Evolutionary conservation across 2,888 invertebrate species (phyloP).

Genomic region (Netelia inedita): DNA sequence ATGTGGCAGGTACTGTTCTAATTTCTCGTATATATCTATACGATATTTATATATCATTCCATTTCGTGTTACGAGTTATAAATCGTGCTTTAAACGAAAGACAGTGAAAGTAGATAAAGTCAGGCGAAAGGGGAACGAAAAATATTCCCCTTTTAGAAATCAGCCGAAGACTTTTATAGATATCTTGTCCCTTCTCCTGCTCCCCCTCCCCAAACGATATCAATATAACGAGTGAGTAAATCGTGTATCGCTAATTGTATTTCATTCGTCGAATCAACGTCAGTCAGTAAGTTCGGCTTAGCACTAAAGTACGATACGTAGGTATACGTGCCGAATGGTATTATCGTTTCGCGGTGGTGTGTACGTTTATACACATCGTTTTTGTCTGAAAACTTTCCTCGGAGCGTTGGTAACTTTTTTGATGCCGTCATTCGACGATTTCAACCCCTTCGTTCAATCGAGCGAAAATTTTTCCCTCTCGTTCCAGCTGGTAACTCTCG

Average conservation of each 20-base stretch:
- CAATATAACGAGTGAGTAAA: conserved; percentile 52
- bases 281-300: conserved; percentile 57
- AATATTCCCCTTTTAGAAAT: conserved; percentile 62
- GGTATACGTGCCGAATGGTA: not conserved
- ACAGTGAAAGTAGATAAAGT: conserved; percentile 54
- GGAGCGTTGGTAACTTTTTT: conserved; percentile 51
- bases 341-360: conserved; percentile 11
- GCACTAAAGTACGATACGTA: not conserved
- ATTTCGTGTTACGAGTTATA: conserved; percentile 64
- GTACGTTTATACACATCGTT: conserved; percentile 32
- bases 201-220: conserved; percentile 41
- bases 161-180: not conserved
- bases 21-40: conserved; percentile 19
- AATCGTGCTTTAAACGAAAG: conserved; percentile 58
- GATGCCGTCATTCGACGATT: conserved; percentile 65
- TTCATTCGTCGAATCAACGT: conserved; percentile 66
- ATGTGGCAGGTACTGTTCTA: conserved; percentile 68
- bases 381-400: conserved; percentile 63
- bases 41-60: conserved; percentile 43
- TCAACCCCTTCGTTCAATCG: conserved; percentile 53
- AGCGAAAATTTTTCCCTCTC: conserved; percentile 57
- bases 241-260: conserved; percentile 69
- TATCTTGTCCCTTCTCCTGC: not conserved
- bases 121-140: conserved; percentile 24
- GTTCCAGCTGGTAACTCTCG: conserved; percentile 26